These are phyloP conservation scores for Scomberomorus guttatus DNA, from an alignment of 2,797 vertebrate species.

Conservation along the genomic window DNA sequence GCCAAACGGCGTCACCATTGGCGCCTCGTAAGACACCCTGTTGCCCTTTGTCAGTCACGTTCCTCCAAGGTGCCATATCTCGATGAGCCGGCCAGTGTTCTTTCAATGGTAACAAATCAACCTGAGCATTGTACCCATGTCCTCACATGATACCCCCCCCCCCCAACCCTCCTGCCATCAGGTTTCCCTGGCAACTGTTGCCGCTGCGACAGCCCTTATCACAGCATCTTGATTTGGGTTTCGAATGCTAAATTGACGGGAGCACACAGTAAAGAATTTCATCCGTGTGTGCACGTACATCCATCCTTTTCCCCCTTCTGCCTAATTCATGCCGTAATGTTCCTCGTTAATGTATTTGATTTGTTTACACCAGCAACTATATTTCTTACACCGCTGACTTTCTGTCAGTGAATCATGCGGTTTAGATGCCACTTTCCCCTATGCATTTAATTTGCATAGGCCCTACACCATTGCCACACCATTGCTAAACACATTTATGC, in stretches of 20 bases:
- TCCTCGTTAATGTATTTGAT: conserved; percentile 36
- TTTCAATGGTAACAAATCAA: conserved; percentile 68
- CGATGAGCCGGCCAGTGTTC: conserved; percentile 57
- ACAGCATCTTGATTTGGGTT: conserved; percentile 76
- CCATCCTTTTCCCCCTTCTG: not conserved
- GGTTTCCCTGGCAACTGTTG: conserved; percentile 88
- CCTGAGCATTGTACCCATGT: conserved; percentile 67
- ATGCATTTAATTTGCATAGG: conserved; percentile 54
- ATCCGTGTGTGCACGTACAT: not conserved
- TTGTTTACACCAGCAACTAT: conserved; percentile 45
- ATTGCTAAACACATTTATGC: conserved; percentile 57
- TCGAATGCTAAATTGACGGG: conserved; percentile 77
- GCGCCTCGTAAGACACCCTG: conserved; percentile 47
- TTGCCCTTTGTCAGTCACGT: conserved; percentile 59
- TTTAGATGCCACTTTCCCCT: conserved; percentile 41
- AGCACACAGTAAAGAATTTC: conserved; percentile 57
- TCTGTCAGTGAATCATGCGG: conserved; percentile 34
- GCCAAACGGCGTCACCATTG: conserved; percentile 65
- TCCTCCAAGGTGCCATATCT: conserved; percentile 63
- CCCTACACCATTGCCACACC: conserved; percentile 54
- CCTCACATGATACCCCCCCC: conserved; percentile 49
- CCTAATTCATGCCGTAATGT: conserved; percentile 21
- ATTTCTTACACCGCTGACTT: conserved; percentile 48
- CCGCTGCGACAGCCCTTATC: conserved; percentile 82
- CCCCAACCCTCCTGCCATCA: conserved; percentile 70